Percentiles rank a stretch among this genome's conserved stretches.
phyloP scores from a whole-genome alignment of 2,888 invertebrate species.

The Bimastos eiseni region DNA sequence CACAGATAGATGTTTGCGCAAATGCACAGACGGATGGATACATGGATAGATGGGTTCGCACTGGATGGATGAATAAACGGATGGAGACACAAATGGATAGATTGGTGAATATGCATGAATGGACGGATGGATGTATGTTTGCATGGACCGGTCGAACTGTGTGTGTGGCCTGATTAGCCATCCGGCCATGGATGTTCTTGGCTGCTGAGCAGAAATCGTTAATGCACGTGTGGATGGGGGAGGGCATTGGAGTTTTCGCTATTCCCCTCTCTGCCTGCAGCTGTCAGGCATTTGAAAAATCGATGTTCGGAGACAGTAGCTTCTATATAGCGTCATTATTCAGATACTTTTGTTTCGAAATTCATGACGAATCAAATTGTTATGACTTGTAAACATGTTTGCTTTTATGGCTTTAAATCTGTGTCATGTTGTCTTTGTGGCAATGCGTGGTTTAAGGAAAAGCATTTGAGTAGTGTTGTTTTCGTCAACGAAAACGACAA shows the following conservation, averaged over 20 bases:
- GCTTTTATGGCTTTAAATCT: no score
- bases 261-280: not conserved
- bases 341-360: no score
- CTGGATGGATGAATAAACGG: no score
- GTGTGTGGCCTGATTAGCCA: not conserved
- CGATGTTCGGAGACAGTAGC: not conserved
- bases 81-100: no score
- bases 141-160: not conserved
- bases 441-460: not conserved
- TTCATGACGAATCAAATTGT: no score
- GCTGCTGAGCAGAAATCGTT: not conserved
- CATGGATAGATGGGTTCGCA: no score
- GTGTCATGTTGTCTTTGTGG: not conserved
- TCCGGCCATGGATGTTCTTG: not conserved
- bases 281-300: not conserved
- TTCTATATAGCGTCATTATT: not conserved
- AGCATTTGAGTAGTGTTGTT: no score
- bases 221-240: not conserved
- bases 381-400: no score
- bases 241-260: not conserved
- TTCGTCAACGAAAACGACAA: no score
- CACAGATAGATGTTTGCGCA: no score
- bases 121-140: not conserved
- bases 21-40: no score
- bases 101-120: not conserved